phyloP scores from a whole-genome alignment of 2,113 vertebrate species.

The Oreochromis aureus region DNA sequence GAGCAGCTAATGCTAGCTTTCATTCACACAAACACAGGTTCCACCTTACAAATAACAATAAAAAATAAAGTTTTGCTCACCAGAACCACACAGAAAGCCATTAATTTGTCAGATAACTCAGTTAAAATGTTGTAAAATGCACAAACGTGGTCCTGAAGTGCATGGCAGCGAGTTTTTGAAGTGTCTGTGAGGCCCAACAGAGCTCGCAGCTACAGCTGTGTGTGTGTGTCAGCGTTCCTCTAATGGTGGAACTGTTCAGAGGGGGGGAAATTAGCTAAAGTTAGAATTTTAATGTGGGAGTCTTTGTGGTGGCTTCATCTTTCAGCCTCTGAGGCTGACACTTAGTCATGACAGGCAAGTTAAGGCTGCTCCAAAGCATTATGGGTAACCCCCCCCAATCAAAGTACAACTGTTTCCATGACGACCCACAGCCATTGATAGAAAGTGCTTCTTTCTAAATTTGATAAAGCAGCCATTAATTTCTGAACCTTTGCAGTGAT shows the following conservation, averaged over 20 bases:
- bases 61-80: background rate
- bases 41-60: background rate
- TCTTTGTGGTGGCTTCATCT: background rate
- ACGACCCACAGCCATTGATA: constrained; percentile 1
- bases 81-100: background rate
- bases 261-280: background rate
- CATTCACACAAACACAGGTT: background rate
- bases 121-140: background rate
- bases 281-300: background rate
- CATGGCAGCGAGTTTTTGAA: background rate
- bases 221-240: background rate
- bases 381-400: background rate
- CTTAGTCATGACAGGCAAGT: background rate
- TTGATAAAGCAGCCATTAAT: background rate
- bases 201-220: background rate
- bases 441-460: background rate
- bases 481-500: background rate
- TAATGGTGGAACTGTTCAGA: background rate
- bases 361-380: background rate
- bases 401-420: constrained; percentile 18
- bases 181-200: background rate
- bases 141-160: background rate
- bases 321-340: background rate
- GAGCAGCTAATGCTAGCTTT: background rate
- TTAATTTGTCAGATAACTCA: background rate